These are phyloP conservation scores for Drosophila rubida DNA, from an alignment of 2,888 invertebrate genomes.

Conservation along the genomic window DNA sequence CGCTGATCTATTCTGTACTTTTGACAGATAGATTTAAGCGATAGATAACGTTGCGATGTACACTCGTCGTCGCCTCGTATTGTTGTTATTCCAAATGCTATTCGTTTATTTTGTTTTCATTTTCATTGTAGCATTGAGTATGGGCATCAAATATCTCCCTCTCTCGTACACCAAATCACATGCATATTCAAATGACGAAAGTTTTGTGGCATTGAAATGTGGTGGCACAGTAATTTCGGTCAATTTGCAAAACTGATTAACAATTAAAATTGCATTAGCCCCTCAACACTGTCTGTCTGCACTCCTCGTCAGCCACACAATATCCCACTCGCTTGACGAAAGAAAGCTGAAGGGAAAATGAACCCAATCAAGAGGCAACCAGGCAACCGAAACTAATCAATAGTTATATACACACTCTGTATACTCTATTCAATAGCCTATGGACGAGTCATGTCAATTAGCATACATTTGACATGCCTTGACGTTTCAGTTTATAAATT, in stretches of 20 bases:
- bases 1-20: conserved; percentile 49
- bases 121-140: conserved; percentile 51
- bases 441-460: conserved; percentile 50
- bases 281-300: not conserved
- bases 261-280: conserved; percentile 40
- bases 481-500: conserved; percentile 43
- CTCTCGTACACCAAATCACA: conserved; percentile 41
- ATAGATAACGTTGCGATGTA: conserved; percentile 45
- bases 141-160: conserved; percentile 48
- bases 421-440: not conserved
- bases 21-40: conserved; percentile 48
- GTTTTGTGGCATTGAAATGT: conserved; percentile 37
- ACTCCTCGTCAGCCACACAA: conserved; percentile 1
- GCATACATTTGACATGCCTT: conserved; percentile 48
- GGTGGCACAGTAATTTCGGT: conserved; percentile 42
- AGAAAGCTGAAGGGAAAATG: conserved; percentile 18
- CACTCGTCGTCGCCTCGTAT: not conserved
- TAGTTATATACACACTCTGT: conserved; percentile 33
- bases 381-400: conserved; percentile 57
- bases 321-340: conserved; percentile 9
- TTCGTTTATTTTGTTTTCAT: conserved; percentile 35
- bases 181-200: conserved; percentile 38
- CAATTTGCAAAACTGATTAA: conserved; percentile 18
- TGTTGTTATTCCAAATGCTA: conserved; percentile 33
- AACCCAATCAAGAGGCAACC: conserved; percentile 39